Conservation (phyloP, 2,797 vertebrate genomes). For the Delichon dasypus region DNA sequence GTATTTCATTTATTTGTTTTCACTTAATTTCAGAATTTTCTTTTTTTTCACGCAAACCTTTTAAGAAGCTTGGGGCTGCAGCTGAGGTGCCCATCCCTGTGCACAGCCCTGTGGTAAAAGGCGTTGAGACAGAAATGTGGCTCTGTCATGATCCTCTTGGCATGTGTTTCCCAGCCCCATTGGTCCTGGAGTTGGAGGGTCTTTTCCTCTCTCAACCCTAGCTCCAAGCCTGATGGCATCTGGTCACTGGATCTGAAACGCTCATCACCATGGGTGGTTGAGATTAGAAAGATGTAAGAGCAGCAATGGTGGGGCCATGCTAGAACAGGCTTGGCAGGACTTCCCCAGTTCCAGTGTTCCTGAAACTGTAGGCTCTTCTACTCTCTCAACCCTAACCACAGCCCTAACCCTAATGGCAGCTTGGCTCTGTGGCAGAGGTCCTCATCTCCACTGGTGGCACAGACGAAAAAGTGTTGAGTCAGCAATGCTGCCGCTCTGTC, state of each 20-base stretch:
- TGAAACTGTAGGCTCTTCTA: neutral
- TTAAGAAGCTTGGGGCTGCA: neutral
- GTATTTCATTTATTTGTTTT: neutral
- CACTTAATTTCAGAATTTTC: neutral
- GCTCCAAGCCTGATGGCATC: too few relatives aligned
- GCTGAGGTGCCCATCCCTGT: fast-evolving
- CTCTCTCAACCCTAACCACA: neutral
- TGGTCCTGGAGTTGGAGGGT: neutral
- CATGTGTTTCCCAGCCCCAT: neutral
- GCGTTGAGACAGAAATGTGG: neutral
- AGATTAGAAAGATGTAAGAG: too few relatives aligned
- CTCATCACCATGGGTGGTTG: too few relatives aligned
- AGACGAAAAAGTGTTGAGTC: too few relatives aligned
- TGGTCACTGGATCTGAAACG: too few relatives aligned
- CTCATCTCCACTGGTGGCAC: neutral
- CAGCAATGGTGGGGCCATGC: too few relatives aligned
- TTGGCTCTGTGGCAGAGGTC: neutral
- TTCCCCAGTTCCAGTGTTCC: neutral
- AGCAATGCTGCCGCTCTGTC: neutral
- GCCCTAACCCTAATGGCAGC: neutral
- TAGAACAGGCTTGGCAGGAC: too few relatives aligned
- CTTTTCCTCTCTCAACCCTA: neutral
- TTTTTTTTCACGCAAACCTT: neutral
- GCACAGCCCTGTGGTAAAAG: neutral
- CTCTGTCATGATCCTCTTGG: neutral